A percentile compares a stretch with the other conserved stretches of the same genome.
These are phyloP conservation scores for Podarcis lilfordi DNA, from an alignment of 2,797 vertebrate genomes.

Conservation along the genomic window DNA sequence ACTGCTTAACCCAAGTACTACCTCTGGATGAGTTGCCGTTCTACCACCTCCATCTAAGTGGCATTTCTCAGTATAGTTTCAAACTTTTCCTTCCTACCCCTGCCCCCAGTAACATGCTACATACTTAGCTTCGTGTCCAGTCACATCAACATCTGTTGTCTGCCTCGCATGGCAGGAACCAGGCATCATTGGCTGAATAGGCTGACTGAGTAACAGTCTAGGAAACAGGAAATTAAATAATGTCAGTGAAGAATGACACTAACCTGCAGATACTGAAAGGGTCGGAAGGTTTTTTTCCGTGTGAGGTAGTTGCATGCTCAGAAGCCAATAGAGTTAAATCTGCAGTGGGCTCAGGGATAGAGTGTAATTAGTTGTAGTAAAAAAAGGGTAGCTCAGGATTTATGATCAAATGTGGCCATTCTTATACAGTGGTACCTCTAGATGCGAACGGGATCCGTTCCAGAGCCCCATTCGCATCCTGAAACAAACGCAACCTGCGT, in stretches of 20 bases:
- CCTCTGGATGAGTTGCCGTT: not conserved
- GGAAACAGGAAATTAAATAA: slow-evolving; percentile 9
- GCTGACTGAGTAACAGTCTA: slow-evolving; percentile 83
- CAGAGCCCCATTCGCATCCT: too few relatives aligned
- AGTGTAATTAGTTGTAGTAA: not conserved
- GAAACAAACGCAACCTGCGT: too few relatives aligned
- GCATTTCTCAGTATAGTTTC: not conserved
- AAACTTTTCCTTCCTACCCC: not conserved
- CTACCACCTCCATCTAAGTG: not conserved
- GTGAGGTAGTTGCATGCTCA: not conserved
- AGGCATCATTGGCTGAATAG: slow-evolving; percentile 85
- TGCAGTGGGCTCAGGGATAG: not conserved
- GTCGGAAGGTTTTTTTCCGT: fast-evolving
- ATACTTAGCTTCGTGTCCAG: slow-evolving; percentile 78
- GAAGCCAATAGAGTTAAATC: fast-evolving
- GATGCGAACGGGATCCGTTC: too few relatives aligned
- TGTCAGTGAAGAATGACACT: not conserved
- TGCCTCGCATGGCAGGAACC: slow-evolving; percentile 78
- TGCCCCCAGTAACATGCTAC: slow-evolving; percentile 41
- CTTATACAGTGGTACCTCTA: not conserved
- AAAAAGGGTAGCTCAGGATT: not conserved
- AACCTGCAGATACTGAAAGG: not conserved
- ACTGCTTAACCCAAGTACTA: not conserved
- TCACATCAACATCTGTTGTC: slow-evolving; percentile 71
- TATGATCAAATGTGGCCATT: not conserved